Percentiles rank a stretch among this genome's conserved stretches.
These are phyloP conservation scores for Eulemur rufifrons DNA, from an alignment of 2,113 vertebrate species.

Conservation along the genomic window DNA sequence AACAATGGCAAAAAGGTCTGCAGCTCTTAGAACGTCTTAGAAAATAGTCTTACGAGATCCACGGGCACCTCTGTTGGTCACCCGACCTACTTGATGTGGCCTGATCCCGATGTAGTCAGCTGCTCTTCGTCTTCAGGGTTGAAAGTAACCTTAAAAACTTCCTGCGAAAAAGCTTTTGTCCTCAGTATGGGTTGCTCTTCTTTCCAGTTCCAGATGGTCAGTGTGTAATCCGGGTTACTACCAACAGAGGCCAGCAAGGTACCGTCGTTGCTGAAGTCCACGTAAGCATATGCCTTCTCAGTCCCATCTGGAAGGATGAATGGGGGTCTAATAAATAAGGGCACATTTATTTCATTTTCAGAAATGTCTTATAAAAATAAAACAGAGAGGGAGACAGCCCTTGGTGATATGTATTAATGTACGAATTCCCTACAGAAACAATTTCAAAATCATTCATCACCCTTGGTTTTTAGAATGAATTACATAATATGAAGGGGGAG, in stretches of 20 bases:
- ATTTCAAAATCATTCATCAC: not conserved
- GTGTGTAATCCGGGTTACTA: constrained; percentile 89
- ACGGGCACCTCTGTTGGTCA: not conserved
- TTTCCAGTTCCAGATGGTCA: constrained; percentile 96
- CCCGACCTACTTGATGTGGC: constrained; percentile 92
- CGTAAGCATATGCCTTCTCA: constrained; percentile 85
- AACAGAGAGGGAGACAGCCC: not conserved
- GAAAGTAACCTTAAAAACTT: constrained; percentile 93
- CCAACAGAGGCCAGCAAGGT: constrained; percentile 92
- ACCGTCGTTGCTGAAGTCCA: constrained; percentile 90
- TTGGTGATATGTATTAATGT: not conserved
- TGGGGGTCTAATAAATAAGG: not conserved
- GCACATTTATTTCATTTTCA: not conserved
- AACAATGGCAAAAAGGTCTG: not conserved
- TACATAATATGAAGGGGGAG: not conserved
- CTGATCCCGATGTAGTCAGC: constrained; percentile 91
- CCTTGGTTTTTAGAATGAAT: constrained; percentile 6
- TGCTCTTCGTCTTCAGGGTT: constrained; percentile 90
- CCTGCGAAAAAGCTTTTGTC: constrained; percentile 93
- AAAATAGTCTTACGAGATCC: not conserved
- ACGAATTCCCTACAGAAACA: constrained; percentile 6
- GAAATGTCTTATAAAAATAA: not conserved
- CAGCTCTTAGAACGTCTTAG: not conserved
- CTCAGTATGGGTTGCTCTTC: constrained; percentile 89
- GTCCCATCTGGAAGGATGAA: constrained; percentile 89